Base-by-base conservation (phyloP, 1,140 invertebrate genomes). In the Proctacanthus coquilletti region DNA sequence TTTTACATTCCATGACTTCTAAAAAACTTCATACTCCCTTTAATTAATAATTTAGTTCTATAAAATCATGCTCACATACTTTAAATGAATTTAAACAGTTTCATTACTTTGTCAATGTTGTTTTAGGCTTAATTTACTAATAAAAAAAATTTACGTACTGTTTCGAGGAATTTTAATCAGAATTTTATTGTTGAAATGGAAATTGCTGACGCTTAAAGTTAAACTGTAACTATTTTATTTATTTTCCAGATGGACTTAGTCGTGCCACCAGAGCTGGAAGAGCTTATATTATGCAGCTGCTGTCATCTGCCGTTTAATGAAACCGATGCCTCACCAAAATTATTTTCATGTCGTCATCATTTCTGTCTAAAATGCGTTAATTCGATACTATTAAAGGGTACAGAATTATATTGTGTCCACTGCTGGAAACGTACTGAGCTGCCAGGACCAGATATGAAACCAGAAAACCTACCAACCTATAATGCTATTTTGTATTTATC, bases 321-420 rank as follows among this genome's bases (percentile, higher is more conserved):
- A 39, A 58, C 62, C 21, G 71, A 75, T 44, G 69, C 72, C 50
- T 66, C 69, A 42, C 80, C 80, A 29, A 83, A 82, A 55, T 63
- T 79, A 52, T 66, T 84, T 35, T 68, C 68, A 31, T 84, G 80
- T 63, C 77, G 76, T 50, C 80, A 84, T 52, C 74, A 74, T 52
- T 79, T 80, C 56, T 84, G 81, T 50, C 63, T 80, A 43, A 69
- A 73, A 39, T 84, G 81, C 56, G 70, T 78, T 47, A 69, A 73
- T 38, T 69, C 70, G 39, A 70, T 70, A 44, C 61, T 77, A 45
- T 63, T 67, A 36, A 74, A 71, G 47, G 74, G 68, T 21, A 64
- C 68, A 33, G 72, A 76, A 44, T 59, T 80, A 33, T 71, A 70
- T 47, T 82, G 80, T 47, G 65, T 71, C 13, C 70, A 77, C 48